Evolutionary conservation across 2,888 invertebrate species (phyloP), one percentile per base, ranked within the genome.

Genomic region (Teinopalpus imperialis): DNA sequence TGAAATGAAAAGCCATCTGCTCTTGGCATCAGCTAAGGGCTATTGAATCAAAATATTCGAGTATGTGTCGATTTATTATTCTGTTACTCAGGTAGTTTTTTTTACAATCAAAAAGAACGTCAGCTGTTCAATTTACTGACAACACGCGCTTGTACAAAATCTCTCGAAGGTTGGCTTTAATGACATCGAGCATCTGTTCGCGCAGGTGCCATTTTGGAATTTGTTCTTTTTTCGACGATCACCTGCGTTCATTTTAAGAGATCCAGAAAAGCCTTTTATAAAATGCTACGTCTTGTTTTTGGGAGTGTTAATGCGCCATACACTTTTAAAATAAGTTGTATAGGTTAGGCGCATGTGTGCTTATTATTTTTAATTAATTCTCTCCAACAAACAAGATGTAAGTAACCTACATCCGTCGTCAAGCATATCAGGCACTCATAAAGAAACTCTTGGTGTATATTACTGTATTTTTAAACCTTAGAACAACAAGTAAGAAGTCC

Each of bases 141-240:
- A 14, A 39, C 39, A 39, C 63, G 75, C 74, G 71, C 72, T 67
- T 66, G 70, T 68, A 64, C 77, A 71, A 63, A 73, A 74, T 71
- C 71, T 72, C 69, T 71, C 66, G 35, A 74, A 81, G 70, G 66
- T 74, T 69, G 69, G 66, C 58, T 63, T 73, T 69, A 67, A 71
- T 71, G 61, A 61, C 57, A 57, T 57, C 49, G 51, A 69, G 73
- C 86, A 87, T 81, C 86, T 87, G 86, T 78, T 48, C 27, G 32
- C 45, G 81, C 86, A 87, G 85, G 83, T 87, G 86, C 59, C 58
- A 37, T 23, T 44, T 48, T 52, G 72, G 73, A 73, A 77, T 78
- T 74, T 72, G 70, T 58, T 54, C 68, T 63, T 64, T 72, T 64
- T 54, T 60, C 53, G 48, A 31, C 24, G 35, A 49, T 43, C 44